Evolutionary conservation across 2,888 invertebrate genomes (phyloP).

Genomic region (Hydraecia micacea): DNA sequence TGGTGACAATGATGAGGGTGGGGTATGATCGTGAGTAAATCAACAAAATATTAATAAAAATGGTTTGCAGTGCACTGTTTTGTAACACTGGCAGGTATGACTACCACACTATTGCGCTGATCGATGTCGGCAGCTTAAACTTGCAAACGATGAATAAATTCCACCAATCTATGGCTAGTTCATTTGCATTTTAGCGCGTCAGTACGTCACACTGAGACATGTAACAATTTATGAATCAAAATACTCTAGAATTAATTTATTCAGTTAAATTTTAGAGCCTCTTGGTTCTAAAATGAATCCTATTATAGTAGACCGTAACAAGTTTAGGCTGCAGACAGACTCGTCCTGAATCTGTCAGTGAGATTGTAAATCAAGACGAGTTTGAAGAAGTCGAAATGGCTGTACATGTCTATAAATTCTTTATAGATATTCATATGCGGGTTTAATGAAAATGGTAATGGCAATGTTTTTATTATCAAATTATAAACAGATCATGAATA

Average conservation of each 20-base stretch:
- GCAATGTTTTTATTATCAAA: slow-evolving; percentile 31
- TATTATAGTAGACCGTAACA: slow-evolving; percentile 5
- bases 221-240: background rate
- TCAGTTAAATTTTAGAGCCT: background rate
- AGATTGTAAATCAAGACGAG: slow-evolving; percentile 45
- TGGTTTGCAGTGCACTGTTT: slow-evolving; percentile 67
- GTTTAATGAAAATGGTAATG: slow-evolving; percentile 37
- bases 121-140: slow-evolving; percentile 23
- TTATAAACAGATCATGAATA: slow-evolving; percentile 50
- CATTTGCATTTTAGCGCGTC: background rate
- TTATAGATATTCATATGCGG: slow-evolving; percentile 37
- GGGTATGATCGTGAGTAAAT: slow-evolving; percentile 66
- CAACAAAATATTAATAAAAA: slow-evolving; percentile 65
- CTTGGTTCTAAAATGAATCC: background rate
- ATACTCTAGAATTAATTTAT: background rate
- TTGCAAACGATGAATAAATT: background rate
- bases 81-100: slow-evolving; percentile 24
- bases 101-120: slow-evolving; percentile 38
- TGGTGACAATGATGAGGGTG: slow-evolving; percentile 74
- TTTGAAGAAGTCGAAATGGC: slow-evolving; percentile 11
- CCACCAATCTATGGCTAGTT: background rate
- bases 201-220: background rate
- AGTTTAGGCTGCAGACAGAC: slow-evolving; percentile 33
- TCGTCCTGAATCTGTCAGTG: slow-evolving; percentile 42
- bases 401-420: slow-evolving; percentile 34